A percentile compares a stretch with the other conserved stretches of the same genome.
These are phyloP conservation scores for Lapara coniferarum DNA, from an alignment of 2,888 invertebrate species.

Conservation along the genomic window DNA sequence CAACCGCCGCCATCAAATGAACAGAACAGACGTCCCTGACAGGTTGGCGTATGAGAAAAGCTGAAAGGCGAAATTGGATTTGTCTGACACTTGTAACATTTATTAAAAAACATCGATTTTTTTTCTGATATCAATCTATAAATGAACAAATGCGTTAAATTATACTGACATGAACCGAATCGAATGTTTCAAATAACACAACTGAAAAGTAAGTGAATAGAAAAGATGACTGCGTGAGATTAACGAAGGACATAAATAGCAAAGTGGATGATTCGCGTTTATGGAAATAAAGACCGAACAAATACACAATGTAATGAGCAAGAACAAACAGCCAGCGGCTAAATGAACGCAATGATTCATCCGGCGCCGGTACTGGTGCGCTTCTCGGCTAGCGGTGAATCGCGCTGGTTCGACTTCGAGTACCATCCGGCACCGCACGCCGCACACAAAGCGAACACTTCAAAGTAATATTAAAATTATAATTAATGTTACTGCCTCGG, in stretches of 20 bases:
- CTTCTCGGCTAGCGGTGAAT: constrained; percentile 29
- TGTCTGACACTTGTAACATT: constrained; percentile 19
- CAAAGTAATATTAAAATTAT: constrained; percentile 19
- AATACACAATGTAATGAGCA: constrained; percentile 52
- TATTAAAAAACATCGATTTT: constrained; percentile 25
- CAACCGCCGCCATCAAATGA: constrained; percentile 29
- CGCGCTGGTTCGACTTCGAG: constrained; percentile 20
- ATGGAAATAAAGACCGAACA: constrained; percentile 47
- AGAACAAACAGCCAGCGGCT: constrained; percentile 55
- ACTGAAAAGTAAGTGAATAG: constrained; percentile 28
- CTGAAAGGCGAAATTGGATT: constrained; percentile 29
- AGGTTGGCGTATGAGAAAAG: constrained; percentile 23
- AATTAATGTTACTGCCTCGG: constrained; percentile 6
- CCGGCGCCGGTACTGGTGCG: constrained; percentile 33
- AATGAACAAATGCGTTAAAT: neutral
- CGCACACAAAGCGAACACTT: constrained; percentile 15
- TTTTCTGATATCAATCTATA: constrained; percentile 20
- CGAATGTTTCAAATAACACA: neutral
- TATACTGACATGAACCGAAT: neutral
- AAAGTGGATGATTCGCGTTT: constrained; percentile 49
- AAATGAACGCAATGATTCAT: constrained; percentile 61
- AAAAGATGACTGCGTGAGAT: constrained; percentile 36
- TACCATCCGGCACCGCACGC: constrained; percentile 3
- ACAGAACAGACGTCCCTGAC: constrained; percentile 28
- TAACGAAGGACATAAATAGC: constrained; percentile 38